Evolutionary conservation across 2,797 vertebrate genomes (phyloP).

Genomic region (Macropodus opercularis): DNA sequence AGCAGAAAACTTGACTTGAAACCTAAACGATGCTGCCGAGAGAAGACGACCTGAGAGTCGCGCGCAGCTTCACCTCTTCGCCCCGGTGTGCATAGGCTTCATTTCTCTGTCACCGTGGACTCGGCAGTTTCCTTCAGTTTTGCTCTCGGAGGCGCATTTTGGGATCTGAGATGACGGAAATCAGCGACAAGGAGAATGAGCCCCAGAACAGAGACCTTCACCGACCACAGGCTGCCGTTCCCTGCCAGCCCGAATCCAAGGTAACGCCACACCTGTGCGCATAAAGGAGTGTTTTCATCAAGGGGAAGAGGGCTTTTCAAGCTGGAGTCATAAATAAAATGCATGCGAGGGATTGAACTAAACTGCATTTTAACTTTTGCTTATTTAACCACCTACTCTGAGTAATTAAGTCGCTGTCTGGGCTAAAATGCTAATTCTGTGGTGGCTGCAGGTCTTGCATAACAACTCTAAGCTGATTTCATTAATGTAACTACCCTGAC

Average conservation of each 20-base stretch:
- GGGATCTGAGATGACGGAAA: slow-evolving; percentile 85
- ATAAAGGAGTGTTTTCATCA: not conserved
- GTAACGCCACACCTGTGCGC: slow-evolving; percentile 70
- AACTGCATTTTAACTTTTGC: not conserved
- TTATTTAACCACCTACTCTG: not conserved
- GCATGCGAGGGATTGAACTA: not conserved
- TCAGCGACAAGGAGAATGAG: slow-evolving; percentile 88
- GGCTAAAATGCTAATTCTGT: slow-evolving; percentile 33
- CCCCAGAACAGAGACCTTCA: slow-evolving; percentile 80
- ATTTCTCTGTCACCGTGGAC: slow-evolving; percentile 28
- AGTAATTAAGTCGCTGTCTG: not conserved
- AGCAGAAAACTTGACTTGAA: too few species aligned
- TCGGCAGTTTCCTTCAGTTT: slow-evolving; percentile 6
- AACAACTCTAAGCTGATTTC: slow-evolving; percentile 63
- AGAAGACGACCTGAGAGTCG: slow-evolving; percentile 39
- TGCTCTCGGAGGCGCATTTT: slow-evolving; percentile 11
- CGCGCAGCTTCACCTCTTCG: slow-evolving; percentile 14
- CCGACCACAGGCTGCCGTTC: slow-evolving; percentile 76
- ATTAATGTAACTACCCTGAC: slow-evolving; percentile 41
- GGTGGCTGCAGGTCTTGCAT: slow-evolving; percentile 47
- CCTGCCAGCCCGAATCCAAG: slow-evolving; percentile 86
- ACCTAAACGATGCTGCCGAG: slow-evolving; percentile 9
- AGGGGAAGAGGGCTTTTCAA: not conserved
- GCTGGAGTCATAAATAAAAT: too few species aligned
- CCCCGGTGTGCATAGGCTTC: not conserved